These are phyloP conservation scores for Phyllostomus hastatus DNA, from an alignment of 2,113 vertebrate genomes.

Conservation along the genomic window DNA sequence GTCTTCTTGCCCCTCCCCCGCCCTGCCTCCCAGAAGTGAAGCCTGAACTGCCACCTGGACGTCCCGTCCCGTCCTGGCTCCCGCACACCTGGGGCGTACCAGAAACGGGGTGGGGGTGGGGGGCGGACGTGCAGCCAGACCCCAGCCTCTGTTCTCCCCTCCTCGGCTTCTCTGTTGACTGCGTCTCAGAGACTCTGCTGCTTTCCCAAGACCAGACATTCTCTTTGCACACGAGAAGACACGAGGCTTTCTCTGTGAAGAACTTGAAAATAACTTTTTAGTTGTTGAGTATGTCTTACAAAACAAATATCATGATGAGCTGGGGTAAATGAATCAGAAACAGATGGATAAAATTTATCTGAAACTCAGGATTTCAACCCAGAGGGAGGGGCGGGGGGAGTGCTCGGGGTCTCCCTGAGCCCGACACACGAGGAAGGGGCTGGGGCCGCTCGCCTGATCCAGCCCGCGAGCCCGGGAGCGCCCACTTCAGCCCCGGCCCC, in stretches of 20 bases:
- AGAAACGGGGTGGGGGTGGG: neutral
- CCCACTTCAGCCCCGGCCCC: neutral
- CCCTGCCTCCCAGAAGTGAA: neutral
- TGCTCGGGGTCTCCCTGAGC: constrained; percentile 46
- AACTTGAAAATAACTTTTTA: constrained; percentile 29
- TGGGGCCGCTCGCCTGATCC: neutral
- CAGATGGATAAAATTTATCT: constrained; percentile 68
- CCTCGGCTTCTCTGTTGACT: neutral
- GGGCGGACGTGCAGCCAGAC: neutral
- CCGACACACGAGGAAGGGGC: neutral
- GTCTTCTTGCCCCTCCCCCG: neutral
- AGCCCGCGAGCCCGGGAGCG: neutral
- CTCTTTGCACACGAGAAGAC: neutral
- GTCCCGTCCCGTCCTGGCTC: neutral
- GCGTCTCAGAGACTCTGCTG: neutral
- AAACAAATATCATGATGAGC: constrained; percentile 68
- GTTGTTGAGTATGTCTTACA: constrained; percentile 49
- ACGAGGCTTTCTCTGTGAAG: neutral
- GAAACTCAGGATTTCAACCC: constrained; percentile 59
- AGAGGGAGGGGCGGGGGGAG: neutral
- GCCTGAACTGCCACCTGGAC: neutral
- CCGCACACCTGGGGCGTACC: neutral
- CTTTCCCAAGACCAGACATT: neutral
- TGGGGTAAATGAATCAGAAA: constrained; percentile 71
- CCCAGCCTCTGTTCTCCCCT: neutral